These are phyloP conservation scores for Ptychobarbus kaznakovi DNA, from an alignment of 2,797 vertebrate genomes.

Conservation along the genomic window DNA sequence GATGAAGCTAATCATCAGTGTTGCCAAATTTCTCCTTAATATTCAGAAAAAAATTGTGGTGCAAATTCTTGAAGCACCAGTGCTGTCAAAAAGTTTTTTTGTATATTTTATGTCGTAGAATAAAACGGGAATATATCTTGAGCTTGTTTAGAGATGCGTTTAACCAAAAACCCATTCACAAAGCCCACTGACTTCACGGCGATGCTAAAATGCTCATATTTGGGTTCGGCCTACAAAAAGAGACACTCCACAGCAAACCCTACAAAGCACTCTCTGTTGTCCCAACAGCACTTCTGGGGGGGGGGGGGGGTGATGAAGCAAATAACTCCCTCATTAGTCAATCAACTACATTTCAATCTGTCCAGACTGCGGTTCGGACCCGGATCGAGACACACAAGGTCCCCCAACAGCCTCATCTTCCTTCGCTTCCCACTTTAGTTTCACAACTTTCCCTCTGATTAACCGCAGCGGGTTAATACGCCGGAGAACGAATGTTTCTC, in stretches of 20 bases:
- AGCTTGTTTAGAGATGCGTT: not conserved
- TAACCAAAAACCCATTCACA: not conserved
- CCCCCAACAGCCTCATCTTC: not conserved
- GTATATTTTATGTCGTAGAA: not conserved
- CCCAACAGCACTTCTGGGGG: not conserved
- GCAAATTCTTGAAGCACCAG: too few relatives aligned
- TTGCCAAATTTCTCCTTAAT: too few relatives aligned
- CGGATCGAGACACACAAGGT: not conserved
- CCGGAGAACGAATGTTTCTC: not conserved
- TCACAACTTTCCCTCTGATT: not conserved
- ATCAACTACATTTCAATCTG: not conserved
- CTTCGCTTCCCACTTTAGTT: conserved; percentile 4
- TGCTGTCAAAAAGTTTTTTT: too few relatives aligned
- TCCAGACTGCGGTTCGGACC: not conserved
- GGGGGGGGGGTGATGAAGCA: not conserved
- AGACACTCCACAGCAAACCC: not conserved
- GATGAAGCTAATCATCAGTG: too few relatives aligned
- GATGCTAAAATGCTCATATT: not conserved
- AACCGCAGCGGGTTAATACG: not conserved
- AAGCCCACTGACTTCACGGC: not conserved
- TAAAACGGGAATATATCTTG: not conserved
- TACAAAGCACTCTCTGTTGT: not conserved
- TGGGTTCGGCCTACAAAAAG: not conserved
- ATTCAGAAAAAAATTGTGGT: too few relatives aligned
- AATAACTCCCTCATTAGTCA: not conserved